Evolutionary conservation across 2,113 vertebrate species (phyloP).

Genomic region (Pimephales promelas): DNA sequence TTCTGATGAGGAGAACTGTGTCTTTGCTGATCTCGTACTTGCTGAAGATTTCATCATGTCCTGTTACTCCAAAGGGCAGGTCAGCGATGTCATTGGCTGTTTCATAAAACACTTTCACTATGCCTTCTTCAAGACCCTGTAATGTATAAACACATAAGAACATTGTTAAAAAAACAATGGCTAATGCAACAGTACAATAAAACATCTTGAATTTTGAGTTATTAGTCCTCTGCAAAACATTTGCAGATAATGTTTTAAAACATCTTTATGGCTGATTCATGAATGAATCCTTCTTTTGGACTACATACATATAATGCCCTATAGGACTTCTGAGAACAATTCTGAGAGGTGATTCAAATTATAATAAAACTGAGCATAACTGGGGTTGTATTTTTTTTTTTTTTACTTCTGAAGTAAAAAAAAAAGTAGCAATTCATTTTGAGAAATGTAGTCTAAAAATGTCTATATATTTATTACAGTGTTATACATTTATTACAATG

Average conservation of each 20-base stretch:
- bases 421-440: no score
- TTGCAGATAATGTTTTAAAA: neutral
- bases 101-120: slow-evolving; percentile 76
- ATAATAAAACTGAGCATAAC: neutral
- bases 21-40: slow-evolving; percentile 75
- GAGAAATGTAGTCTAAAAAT: no score
- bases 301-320: neutral
- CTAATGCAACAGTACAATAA: neutral
- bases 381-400: no score
- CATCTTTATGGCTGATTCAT: neutral
- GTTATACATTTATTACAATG: no score
- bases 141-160: slow-evolving; percentile 42
- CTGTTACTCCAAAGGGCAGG: slow-evolving; percentile 79
- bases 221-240: neutral
- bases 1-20: slow-evolving; percentile 80
- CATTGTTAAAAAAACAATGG: neutral
- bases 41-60: slow-evolving; percentile 64
- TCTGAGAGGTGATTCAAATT: neutral
- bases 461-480: no score
- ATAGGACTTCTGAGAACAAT: neutral
- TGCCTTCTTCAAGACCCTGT: slow-evolving; percentile 78
- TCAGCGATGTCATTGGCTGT: slow-evolving; percentile 82
- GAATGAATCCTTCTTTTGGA: neutral
- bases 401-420: no score
- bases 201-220: neutral